Conservation (phyloP, 2,797 vertebrate species). For the Rhinoraja longicauda region DNA sequence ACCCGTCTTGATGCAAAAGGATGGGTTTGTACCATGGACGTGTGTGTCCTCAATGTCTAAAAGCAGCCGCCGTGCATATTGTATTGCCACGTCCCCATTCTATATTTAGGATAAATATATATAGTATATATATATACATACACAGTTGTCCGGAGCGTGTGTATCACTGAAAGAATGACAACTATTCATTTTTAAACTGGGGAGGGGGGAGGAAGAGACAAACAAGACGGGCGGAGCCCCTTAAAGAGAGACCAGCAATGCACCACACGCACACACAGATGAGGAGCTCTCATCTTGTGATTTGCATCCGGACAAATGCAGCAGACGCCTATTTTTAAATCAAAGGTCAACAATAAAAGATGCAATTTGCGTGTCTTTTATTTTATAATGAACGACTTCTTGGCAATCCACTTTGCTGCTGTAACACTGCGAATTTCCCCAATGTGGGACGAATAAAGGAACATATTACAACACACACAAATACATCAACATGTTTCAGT, state of each 20-base stretch:
- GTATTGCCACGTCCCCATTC: neutral
- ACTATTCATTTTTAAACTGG: neutral
- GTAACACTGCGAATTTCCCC: too few species aligned
- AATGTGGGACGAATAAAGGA: too few species aligned
- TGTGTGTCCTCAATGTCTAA: slow-evolving; percentile 34
- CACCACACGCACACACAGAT: neutral
- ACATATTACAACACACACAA: too few species aligned
- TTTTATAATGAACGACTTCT: too few species aligned
- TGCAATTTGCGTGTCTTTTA: too few species aligned
- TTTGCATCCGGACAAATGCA: neutral
- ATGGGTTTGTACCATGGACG: too few species aligned
- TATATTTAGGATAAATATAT: slow-evolving; percentile 21
- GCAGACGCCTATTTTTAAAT: neutral
- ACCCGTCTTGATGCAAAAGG: neutral
- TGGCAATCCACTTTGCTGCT: too few species aligned
- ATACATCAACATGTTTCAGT: neutral
- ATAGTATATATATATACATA: too few species aligned
- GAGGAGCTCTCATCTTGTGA: neutral
- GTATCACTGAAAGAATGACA: neutral
- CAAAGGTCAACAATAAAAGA: neutral
- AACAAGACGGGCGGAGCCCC: neutral
- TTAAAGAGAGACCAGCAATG: neutral
- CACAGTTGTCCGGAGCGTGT: neutral
- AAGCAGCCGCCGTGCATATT: slow-evolving; percentile 8
- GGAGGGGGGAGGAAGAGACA: too few species aligned